Evolutionary conservation across 2,797 vertebrate genomes (phyloP).

Genomic region (Pagetopsis macropterus): DNA sequence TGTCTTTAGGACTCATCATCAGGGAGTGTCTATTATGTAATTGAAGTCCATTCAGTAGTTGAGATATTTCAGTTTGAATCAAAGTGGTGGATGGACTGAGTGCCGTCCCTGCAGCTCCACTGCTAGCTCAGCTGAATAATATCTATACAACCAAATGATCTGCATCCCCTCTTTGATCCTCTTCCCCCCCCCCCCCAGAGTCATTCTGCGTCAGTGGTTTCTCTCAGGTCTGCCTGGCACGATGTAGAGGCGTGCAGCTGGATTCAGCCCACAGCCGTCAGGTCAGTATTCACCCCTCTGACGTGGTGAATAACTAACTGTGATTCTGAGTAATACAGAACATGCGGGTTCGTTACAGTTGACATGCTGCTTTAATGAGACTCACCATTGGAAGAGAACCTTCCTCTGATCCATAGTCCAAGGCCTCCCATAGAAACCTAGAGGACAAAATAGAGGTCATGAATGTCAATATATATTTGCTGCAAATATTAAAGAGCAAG

Average conservation of each 20-base stretch:
- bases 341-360: neutral
- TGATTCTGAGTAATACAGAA: neutral
- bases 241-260: constrained; percentile 33
- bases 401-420: constrained; percentile 92
- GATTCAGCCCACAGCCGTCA: constrained; percentile 38
- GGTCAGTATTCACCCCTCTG: constrained; percentile 20
- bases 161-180: neutral
- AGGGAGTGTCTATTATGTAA: neutral
- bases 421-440: constrained; percentile 90
- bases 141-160: too few species aligned
- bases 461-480: neutral
- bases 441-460: neutral
- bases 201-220: constrained; percentile 50
- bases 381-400: constrained; percentile 90
- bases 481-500: neutral
- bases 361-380: neutral
- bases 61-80: neutral
- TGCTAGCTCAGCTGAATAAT: too few species aligned
- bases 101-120: too few species aligned
- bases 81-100: neutral
- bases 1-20: neutral
- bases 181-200: constrained; percentile 18
- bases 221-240: constrained; percentile 41
- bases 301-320: constrained; percentile 14
- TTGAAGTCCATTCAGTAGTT: neutral